These are phyloP conservation scores for Epirrhoe alternata DNA, from an alignment of 2,888 invertebrate species.

Conservation along the genomic window DNA sequence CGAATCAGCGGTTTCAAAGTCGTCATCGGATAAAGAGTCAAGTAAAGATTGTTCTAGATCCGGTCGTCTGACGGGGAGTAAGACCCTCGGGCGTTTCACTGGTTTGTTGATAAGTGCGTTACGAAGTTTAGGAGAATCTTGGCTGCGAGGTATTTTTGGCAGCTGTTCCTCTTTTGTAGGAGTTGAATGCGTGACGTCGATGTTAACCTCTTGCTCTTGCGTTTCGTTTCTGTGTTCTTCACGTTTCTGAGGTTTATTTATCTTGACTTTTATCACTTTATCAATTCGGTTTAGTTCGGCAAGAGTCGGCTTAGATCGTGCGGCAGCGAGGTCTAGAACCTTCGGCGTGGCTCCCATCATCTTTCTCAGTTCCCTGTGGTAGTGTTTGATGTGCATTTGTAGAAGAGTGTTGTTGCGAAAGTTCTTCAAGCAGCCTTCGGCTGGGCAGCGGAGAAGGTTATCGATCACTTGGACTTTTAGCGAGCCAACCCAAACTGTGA, in stretches of 20 bases:
- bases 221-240: slow-evolving; percentile 54
- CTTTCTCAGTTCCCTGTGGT: slow-evolving; percentile 92
- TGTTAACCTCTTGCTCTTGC: slow-evolving; percentile 42
- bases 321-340: slow-evolving; percentile 93
- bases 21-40: slow-evolving; percentile 47
- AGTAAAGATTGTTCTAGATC: slow-evolving; percentile 52
- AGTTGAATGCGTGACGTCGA: slow-evolving; percentile 45
- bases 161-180: slow-evolving; percentile 45
- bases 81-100: slow-evolving; percentile 69
- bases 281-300: slow-evolving; percentile 48
- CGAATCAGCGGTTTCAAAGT: slow-evolving; percentile 45
- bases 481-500: slow-evolving; percentile 84
- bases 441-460: slow-evolving; percentile 89
- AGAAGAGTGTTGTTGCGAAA: slow-evolving; percentile 96
- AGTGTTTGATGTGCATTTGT: slow-evolving; percentile 97
- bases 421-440: slow-evolving; percentile 93
- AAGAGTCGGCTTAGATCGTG: slow-evolving; percentile 84
- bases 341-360: slow-evolving; percentile 92
- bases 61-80: slow-evolving; percentile 67
- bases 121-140: slow-evolving; percentile 74
- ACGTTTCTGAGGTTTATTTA: slow-evolving; percentile 64
- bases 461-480: slow-evolving; percentile 89
- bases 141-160: slow-evolving; percentile 50
- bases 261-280: slow-evolving; percentile 69
- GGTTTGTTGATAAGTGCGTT: slow-evolving; percentile 66